Conservation (phyloP, 2,888 invertebrate genomes). For the Nephrotoma guestfalica region DNA sequence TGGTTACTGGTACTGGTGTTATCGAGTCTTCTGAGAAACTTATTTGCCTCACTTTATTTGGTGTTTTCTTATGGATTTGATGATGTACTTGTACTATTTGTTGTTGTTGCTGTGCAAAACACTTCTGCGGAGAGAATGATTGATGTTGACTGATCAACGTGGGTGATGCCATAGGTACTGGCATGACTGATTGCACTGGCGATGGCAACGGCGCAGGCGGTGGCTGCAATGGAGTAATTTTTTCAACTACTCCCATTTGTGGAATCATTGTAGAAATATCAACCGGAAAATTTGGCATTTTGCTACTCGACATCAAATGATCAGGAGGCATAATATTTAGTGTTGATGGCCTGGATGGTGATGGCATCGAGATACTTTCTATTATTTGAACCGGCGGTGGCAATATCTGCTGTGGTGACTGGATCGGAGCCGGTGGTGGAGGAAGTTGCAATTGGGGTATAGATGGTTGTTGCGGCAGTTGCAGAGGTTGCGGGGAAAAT, state of each 20-base stretch:
- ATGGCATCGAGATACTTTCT: constrained; percentile 7
- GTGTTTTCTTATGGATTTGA: background rate
- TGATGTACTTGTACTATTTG: background rate
- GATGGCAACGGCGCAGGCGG: background rate
- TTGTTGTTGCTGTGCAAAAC: constrained; percentile 3
- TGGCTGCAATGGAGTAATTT: background rate
- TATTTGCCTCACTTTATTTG: background rate
- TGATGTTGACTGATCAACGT: background rate
- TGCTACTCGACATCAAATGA: background rate
- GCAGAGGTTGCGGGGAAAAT: constrained; percentile 7
- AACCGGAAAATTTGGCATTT: background rate
- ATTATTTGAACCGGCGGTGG: constrained; percentile 6
- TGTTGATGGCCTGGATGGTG: background rate
- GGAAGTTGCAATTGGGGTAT: background rate
- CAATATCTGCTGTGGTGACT: constrained; percentile 4
- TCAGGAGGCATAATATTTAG: background rate
- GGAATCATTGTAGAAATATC: background rate
- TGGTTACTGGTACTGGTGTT: constrained; percentile 16
- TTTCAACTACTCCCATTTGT: background rate
- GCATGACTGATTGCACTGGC: background rate
- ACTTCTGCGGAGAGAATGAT: background rate
- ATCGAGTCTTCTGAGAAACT: background rate
- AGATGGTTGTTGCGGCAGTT: constrained; percentile 5
- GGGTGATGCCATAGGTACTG: background rate
- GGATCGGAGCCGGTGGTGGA: background rate